Conservation (phyloP, 2,113 vertebrate species). For the Calyptomena viridis region DNA sequence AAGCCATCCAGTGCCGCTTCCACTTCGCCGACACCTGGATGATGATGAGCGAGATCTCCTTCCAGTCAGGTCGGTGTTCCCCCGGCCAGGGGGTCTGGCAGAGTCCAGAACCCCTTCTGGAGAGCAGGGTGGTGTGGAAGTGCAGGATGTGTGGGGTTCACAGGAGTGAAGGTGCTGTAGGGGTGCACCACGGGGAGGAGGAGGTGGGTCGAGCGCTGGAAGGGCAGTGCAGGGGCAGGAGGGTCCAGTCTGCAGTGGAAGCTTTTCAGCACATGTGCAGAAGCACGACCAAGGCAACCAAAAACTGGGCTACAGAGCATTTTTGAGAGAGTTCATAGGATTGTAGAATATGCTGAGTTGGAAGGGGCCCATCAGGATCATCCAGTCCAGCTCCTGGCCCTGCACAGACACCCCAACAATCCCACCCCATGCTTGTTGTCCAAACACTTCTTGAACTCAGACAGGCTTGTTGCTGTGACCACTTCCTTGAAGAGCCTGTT, state of each 20-base stretch:
- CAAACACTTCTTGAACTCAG: background rate
- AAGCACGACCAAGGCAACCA: background rate
- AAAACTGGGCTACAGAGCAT: background rate
- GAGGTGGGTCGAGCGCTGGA: background rate
- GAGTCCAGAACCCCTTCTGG: too few relatives aligned
- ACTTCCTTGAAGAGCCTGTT: background rate
- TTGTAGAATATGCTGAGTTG: background rate
- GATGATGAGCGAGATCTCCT: constrained; percentile 93
- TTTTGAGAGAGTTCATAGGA: background rate
- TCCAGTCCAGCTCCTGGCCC: fast-evolving
- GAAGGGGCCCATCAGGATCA: background rate
- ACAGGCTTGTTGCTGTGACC: background rate
- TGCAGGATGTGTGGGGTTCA: fast-evolving
- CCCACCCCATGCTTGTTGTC: background rate
- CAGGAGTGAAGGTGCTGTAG: fast-evolving
- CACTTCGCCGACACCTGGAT: constrained; percentile 88
- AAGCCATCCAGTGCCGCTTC: constrained; percentile 84
- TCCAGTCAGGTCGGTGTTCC: constrained; percentile 80
- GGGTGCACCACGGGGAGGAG: fast-evolving
- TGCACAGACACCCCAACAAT: fast-evolving
- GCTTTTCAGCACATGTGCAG: background rate
- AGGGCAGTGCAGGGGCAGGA: background rate
- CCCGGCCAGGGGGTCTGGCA: too few relatives aligned
- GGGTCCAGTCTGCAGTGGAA: background rate
- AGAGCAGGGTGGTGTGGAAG: background rate